Conservation (phyloP, 1,140 invertebrate species). For the Coptotermes formosanus region DNA sequence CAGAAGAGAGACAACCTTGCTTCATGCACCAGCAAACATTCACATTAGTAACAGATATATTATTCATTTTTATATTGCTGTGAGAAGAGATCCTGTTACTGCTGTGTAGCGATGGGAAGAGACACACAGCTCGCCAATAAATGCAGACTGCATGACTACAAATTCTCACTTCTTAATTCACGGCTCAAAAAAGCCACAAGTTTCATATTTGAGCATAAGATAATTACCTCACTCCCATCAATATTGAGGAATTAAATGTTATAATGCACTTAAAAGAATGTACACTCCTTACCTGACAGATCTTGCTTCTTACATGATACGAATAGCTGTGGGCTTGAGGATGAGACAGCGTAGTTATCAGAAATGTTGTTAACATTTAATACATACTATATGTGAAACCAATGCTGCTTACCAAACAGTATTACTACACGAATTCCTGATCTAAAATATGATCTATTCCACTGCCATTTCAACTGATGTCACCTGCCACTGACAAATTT, state of each 20-base stretch:
- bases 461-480: neutral
- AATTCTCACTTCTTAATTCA: neutral
- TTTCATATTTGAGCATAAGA: neutral
- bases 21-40: neutral
- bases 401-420: neutral
- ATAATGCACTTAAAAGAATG: neutral
- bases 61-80: neutral
- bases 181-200: neutral
- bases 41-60: neutral
- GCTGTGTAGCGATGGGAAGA: neutral
- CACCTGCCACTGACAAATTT: too few relatives aligned
- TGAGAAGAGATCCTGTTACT: constrained; percentile 3
- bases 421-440: neutral
- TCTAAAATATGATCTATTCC: neutral
- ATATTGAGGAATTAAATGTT: neutral
- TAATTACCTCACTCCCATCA: neutral
- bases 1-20: too few relatives aligned
- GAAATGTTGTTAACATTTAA: neutral
- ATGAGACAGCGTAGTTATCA: neutral
- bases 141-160: too few relatives aligned
- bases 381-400: neutral
- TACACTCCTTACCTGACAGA: neutral
- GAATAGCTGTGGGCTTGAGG: neutral
- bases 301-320: neutral
- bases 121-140: neutral